Evolutionary conservation across 2,113 vertebrate species (phyloP).

Genomic region (Muntiacus muntjak): DNA sequence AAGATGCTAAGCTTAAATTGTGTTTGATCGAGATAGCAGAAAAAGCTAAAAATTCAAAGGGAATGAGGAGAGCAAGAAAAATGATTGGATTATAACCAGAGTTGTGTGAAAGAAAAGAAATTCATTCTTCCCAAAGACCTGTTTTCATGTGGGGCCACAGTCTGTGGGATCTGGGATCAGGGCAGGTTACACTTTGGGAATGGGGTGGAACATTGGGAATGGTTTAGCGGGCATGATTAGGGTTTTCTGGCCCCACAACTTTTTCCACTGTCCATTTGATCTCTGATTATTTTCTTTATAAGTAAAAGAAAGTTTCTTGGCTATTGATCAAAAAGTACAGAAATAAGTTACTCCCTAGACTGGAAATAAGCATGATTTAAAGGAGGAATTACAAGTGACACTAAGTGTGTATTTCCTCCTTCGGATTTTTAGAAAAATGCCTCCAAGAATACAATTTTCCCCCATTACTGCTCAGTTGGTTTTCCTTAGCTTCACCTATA

Average conservation of each 20-base stretch:
- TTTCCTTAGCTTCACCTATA: not conserved
- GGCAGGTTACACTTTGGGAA: not conserved
- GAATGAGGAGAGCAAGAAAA: not conserved
- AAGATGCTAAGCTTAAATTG: not conserved
- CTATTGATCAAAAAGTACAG: not conserved
- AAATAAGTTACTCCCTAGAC: not conserved
- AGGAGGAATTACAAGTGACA: not conserved
- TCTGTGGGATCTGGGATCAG: not conserved
- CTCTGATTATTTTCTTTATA: not conserved
- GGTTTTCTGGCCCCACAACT: not conserved
- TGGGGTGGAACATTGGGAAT: not conserved
- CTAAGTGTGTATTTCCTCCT: not conserved
- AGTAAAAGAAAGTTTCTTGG: conserved; percentile 17
- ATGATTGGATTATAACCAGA: not conserved
- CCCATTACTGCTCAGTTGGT: not conserved
- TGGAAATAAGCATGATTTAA: not conserved
- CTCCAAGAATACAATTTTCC: not conserved
- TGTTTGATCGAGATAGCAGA: not conserved
- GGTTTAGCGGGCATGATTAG: fast-evolving
- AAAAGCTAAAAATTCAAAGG: not conserved
- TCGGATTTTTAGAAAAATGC: not conserved
- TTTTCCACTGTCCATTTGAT: not conserved
- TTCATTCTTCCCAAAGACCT: not conserved
- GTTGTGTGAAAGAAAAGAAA: not conserved
- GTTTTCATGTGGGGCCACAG: not conserved